Percentiles rank a stretch among this genome's conserved stretches.
phyloP scores from a whole-genome alignment of 1,140 invertebrate species.

The Asbolus verrucosus region DNA sequence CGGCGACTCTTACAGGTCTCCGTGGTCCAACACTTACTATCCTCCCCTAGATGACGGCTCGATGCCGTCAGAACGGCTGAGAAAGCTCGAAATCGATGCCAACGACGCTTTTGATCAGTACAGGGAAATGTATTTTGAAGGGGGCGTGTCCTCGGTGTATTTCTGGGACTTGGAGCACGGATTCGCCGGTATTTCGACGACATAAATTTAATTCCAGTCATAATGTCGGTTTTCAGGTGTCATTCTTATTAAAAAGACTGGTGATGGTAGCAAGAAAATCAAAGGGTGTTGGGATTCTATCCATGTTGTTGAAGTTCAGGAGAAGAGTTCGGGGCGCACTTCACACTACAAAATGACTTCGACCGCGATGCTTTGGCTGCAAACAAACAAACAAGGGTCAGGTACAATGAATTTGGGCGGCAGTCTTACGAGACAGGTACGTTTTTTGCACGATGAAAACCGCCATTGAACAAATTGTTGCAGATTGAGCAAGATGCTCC shows the following conservation, averaged over 20 bases:
- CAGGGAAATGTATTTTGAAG: constrained; percentile 99
- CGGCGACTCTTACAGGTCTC: constrained; percentile 98
- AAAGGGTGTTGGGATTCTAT: constrained; percentile 99
- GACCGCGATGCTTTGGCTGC: constrained; percentile 99
- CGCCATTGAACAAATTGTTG: constrained; percentile 47
- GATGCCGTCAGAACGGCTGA: constrained; percentile 95
- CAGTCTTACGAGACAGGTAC: constrained; percentile 94
- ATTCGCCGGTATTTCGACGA: constrained; percentile 81
- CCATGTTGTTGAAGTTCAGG: constrained; percentile 98
- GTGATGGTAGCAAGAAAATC: constrained; percentile 95
- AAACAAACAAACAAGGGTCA: constrained; percentile 96
- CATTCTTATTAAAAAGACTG: constrained; percentile 98
- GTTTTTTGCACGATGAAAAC: constrained; percentile 28
- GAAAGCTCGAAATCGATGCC: constrained; percentile 97
- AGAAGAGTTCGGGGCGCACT: constrained; percentile 92
- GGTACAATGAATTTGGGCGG: constrained; percentile 99
- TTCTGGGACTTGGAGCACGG: constrained; percentile 99
- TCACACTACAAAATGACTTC: constrained; percentile 99
- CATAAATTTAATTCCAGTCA: not conserved
- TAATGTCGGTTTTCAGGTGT: constrained; percentile 75
- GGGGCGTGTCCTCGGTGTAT: constrained; percentile 99
- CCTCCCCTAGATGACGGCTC: constrained; percentile 98
- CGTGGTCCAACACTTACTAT: constrained; percentile 99
- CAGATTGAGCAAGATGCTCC: constrained; percentile 91
- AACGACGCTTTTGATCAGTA: constrained; percentile 99